Evolutionary conservation across 37 sponge, comb jelly and placozoan species (phyloP).

Genomic region (Dysidea cf. avara): DNA sequence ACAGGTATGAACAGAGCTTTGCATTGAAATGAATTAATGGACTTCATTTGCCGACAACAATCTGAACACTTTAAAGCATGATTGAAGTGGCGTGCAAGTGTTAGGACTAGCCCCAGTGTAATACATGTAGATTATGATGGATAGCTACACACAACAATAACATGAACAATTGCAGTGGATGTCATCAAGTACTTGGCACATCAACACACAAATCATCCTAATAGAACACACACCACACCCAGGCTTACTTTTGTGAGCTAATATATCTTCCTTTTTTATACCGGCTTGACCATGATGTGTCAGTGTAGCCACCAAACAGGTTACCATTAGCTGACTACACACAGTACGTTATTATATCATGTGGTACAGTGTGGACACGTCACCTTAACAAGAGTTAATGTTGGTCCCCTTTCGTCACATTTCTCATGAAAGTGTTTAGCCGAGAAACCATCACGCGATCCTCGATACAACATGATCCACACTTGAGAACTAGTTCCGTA

Average conservation of each 20-base stretch:
- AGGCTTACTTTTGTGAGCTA: conserved; percentile 56
- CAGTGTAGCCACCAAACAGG: conserved; percentile 83
- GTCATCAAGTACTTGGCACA: no score
- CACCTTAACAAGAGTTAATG: conserved; percentile 60
- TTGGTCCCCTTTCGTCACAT: conserved; percentile 71
- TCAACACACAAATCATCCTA: no score
- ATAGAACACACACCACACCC: no score
- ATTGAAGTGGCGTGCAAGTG: no score
- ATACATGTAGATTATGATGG: no score
- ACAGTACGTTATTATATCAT: conserved; percentile 4
- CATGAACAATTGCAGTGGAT: no score
- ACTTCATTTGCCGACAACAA: no score
- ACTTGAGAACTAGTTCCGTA: conserved; percentile 41
- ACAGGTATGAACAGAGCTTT: no score
- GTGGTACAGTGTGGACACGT: neutral
- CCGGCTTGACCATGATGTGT: conserved; percentile 72
- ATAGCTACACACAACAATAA: no score
- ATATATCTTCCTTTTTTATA: conserved; percentile 65
- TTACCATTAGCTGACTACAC: conserved; percentile 50
- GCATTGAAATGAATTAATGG: no score
- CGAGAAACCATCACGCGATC: conserved; percentile 67
- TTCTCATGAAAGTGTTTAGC: conserved; percentile 61
- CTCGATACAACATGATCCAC: conserved; percentile 72
- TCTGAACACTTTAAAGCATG: no score
- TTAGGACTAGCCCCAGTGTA: no score